Conservation (phyloP, 2,888 invertebrate genomes). For the Nezara viridula region DNA sequence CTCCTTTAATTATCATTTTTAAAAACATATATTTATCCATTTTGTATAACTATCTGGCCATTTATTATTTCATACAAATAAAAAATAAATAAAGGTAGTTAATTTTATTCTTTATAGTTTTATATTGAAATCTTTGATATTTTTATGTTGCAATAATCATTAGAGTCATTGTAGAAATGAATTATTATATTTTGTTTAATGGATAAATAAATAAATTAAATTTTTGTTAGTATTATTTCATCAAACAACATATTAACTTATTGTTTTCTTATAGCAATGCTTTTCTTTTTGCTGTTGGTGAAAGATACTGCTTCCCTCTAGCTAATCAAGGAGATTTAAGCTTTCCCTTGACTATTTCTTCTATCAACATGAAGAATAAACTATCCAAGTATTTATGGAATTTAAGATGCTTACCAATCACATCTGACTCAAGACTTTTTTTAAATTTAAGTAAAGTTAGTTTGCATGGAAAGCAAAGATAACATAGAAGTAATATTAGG, state of each 20-base stretch:
- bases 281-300: background rate
- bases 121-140: no score
- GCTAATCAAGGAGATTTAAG: background rate
- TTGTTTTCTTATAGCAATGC: background rate
- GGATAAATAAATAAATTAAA: no score
- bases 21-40: no score
- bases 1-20: no score
- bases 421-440: background rate
- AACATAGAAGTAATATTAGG: background rate
- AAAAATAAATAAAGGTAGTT: no score
- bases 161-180: no score
- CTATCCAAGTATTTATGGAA: background rate
- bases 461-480: background rate
- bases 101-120: no score
- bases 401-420: slow-evolving; percentile 28
- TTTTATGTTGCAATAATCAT: no score
- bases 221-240: background rate
- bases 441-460: background rate
- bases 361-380: slow-evolving; percentile 13
- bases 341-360: background rate
- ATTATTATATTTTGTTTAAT: no score
- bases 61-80: no score
- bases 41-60: no score
- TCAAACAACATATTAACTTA: background rate
- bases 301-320: background rate